Conservation (phyloP, 2,797 vertebrate genomes). For the Chelonia mydas region DNA sequence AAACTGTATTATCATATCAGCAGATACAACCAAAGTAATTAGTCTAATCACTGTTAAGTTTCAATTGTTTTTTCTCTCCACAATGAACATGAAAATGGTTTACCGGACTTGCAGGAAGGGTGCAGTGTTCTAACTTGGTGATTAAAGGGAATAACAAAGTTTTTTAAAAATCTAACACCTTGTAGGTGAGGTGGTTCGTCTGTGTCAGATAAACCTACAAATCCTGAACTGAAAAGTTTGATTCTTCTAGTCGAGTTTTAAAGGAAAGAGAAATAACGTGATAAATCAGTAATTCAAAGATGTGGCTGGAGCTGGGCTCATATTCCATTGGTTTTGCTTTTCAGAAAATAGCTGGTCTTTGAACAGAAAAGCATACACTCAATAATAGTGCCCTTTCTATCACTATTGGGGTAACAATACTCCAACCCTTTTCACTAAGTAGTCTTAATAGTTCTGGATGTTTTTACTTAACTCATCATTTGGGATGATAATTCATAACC, state of each 20-base stretch:
- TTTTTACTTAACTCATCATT: not conserved
- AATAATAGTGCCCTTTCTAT: not conserved
- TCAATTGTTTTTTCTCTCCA: conserved; percentile 1
- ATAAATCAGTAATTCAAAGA: conserved; percentile 35
- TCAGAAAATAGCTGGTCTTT: not conserved
- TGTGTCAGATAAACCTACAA: not conserved
- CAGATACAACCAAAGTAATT: not conserved
- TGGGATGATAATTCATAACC: not conserved
- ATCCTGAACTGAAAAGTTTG: not conserved
- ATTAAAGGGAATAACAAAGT: not conserved
- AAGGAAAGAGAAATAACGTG: conserved; percentile 1
- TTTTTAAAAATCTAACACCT: not conserved
- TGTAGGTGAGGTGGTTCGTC: not conserved
- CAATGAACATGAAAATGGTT: not conserved
- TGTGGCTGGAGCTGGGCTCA: conserved; percentile 27
- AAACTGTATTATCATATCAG: not conserved
- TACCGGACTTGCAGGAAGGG: not conserved
- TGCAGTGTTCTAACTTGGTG: not conserved
- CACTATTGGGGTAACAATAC: not conserved
- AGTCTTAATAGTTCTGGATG: not conserved
- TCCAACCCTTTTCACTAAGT: not conserved
- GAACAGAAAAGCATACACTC: not conserved
- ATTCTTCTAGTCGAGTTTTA: not conserved
- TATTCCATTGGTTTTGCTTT: not conserved
- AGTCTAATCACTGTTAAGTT: not conserved